Base-by-base conservation (phyloP, 35 echinoderm and acorn worm species). In the Stichopus chloronotus region DNA sequence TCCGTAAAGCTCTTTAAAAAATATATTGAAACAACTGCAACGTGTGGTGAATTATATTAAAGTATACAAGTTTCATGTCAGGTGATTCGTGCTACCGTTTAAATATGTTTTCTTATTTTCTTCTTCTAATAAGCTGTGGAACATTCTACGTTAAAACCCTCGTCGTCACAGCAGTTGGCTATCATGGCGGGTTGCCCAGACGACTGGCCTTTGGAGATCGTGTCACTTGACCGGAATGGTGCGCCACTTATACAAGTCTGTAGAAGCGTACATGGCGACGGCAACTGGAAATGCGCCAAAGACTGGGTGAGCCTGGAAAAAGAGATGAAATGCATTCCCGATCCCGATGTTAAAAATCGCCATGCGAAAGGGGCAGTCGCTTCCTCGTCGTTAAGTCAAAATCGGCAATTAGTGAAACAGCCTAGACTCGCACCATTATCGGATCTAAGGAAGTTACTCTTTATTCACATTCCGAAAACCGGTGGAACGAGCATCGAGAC, bases 131-230 rank as follows among this genome's bases (percentile, higher is more conserved):
- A 43, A 43, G 30, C 30, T 43, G 30, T 43, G 30, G 30, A 43
- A 43, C 30, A 43, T 43, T 43, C 30, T 3, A 43, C 30, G 30
- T 43, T 43, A 43, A 43, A 43, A 43, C 30, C 30, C 0, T 43
- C 30, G 30, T 43, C 30, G 30, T 43, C 30, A 43, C 30, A 43
- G 30, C 30, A 43, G 30, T 43, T 43, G 30, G 3, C 30, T 43
- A 1, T 19, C 19, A 56, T 83, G 80, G 55, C 52, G 4, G 79
- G 25, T 81, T 83, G 80, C 55, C 80, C 80, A 17, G 80, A 83
- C 19, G 80, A 52, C 55, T 83, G 80, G 80, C 80, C 80, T 55
- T 20, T 83, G 9, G 80, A 83, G 55, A 55, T 83, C 8, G 17
- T 83, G 17, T 19, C 19, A 53, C 43, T 43, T 19, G 52, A 52